Base-by-base conservation (phyloP, 1,140 invertebrate genomes). In the Drosophila mayri region DNA sequence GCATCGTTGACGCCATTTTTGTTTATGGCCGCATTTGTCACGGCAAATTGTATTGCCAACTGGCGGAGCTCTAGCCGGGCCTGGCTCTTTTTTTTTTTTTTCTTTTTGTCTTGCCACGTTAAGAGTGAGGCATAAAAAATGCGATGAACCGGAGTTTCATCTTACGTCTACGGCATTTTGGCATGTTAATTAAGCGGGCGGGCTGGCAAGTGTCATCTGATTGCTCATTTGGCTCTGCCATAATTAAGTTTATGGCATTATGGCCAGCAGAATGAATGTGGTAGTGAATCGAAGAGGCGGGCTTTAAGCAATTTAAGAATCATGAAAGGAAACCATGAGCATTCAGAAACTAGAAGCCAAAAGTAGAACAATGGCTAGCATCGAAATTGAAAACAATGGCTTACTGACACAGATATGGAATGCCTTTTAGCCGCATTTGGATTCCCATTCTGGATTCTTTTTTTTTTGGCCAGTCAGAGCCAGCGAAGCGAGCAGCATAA, bases 1-100 rank as follows among this genome's bases (percentile, higher is more conserved):
- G 62, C 54, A 76, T 67, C 64, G 75, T 77, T 72, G 68, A 67
- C 80, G 80, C 80, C 80, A 83, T 83, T 83, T 83, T 83, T 83
- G 80, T 83, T 83, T 83, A 83, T 83, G 64, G 80, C 75, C 80
- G 75, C 80, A 83, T 83, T 83, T 83, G 80, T 83, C 80, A 83
- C 80, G 38, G 80, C 75, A 83, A 83, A 83, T 83, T 83, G 80
- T 83, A 83, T 79, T 83, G 80, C 80, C 79, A 73, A 71, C 68
- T 65, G 65, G 59, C 73, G 47, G 54, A 58, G 50, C 28, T 35
- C 32, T 43, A 40, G 43, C 41, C 63, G 30, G 28, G 35, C 30
- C 14, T 49, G 37, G 30, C 20, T 44, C 40, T 44, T 41, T 0
- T 71, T 71, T 2, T 22, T 22, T 22, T 25, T 25, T 25, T 25